Percentiles rank a stretch among this genome's conserved stretches.
Evolutionary conservation across 2,797 vertebrate species (phyloP).

Genomic region (Sphaeramia orbicularis): DNA sequence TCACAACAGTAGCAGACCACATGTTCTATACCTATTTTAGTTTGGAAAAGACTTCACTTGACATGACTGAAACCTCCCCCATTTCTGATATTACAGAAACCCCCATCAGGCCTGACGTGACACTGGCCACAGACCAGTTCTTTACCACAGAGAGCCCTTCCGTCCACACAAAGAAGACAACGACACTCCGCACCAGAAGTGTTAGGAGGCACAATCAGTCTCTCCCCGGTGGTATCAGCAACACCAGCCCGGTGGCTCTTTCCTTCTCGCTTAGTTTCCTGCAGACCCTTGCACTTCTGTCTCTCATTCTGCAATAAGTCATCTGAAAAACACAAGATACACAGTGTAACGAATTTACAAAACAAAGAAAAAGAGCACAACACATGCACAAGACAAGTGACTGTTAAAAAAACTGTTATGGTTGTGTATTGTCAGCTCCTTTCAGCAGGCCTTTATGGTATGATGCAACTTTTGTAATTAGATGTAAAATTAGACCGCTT

Average conservation of each 20-base stretch:
- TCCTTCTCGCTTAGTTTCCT: slow-evolving; percentile 25
- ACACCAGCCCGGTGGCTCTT: slow-evolving; percentile 16
- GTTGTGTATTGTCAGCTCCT: slow-evolving; percentile 15
- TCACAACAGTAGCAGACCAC: slow-evolving; percentile 22
- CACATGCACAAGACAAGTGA: slow-evolving; percentile 22
- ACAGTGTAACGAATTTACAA: slow-evolving; percentile 27
- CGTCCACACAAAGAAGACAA: slow-evolving; percentile 76
- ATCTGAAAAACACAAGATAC: slow-evolving; percentile 45
- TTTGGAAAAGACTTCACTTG: slow-evolving; percentile 12
- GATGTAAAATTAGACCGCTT: slow-evolving; percentile 1
- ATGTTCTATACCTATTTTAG: slow-evolving; percentile 26
- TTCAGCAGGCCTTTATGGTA: neutral
- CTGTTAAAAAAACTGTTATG: neutral
- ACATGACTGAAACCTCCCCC: slow-evolving; percentile 22
- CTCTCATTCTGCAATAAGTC: slow-evolving; percentile 41
- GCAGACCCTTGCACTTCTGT: slow-evolving; percentile 51
- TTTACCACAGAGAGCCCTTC: slow-evolving; percentile 62
- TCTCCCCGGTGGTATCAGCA: slow-evolving; percentile 40
- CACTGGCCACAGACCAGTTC: slow-evolving; percentile 44
- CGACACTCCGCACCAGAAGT: slow-evolving; percentile 82
- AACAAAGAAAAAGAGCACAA: slow-evolving; percentile 47
- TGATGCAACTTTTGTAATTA: slow-evolving; percentile 23
- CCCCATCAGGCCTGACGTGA: slow-evolving; percentile 25
- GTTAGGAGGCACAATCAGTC: slow-evolving; percentile 81
- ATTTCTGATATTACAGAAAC: slow-evolving; percentile 50